phyloP scores from a whole-genome alignment of 1,140 invertebrate genomes.

The Scaptodrosophila lebanonensis region DNA sequence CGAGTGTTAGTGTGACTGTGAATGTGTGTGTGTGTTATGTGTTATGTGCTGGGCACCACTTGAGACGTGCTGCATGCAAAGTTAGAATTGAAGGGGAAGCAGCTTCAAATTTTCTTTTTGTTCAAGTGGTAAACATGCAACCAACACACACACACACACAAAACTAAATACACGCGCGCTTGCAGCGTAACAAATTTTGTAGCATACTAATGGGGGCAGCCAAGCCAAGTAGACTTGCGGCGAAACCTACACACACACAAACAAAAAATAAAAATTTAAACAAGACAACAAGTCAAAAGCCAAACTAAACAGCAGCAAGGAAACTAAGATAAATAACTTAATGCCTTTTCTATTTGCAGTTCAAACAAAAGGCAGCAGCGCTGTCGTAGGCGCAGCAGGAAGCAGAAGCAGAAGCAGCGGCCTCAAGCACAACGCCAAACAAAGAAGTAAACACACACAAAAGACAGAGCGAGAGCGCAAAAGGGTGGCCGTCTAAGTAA shows the following conservation, averaged over 20 bases:
- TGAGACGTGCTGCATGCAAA: conserved; percentile 47
- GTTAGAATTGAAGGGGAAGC: conserved; percentile 20
- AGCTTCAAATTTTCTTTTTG: conserved; percentile 43
- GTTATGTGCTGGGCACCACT: conserved; percentile 29
- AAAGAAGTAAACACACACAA: too few relatives aligned
- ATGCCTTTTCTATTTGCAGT: conserved; percentile 70
- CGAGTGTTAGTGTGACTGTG: not conserved
- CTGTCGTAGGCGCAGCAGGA: conserved; percentile 19
- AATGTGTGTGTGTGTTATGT: not conserved
- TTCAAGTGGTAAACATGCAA: conserved; percentile 55
- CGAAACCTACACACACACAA: not conserved
- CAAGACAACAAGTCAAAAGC: conserved; percentile 1
- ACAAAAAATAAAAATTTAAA: conserved; percentile 1
- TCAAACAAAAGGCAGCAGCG: conserved; percentile 50
- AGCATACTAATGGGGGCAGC: conserved; percentile 68
- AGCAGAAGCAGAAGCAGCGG: conserved; percentile 14
- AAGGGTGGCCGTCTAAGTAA: too few relatives aligned
- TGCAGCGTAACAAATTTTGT: conserved; percentile 52
- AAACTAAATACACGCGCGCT: conserved; percentile 6
- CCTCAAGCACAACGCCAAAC: too few relatives aligned
- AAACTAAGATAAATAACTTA: conserved; percentile 70
- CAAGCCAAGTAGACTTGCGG: conserved; percentile 56
- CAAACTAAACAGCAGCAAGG: not conserved
- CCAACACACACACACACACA: conserved; percentile 17
- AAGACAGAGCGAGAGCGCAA: too few relatives aligned